These are phyloP conservation scores for Drosophila sulfurigaster DNA, from an alignment of 1,140 invertebrate genomes.

Conservation along the genomic window DNA sequence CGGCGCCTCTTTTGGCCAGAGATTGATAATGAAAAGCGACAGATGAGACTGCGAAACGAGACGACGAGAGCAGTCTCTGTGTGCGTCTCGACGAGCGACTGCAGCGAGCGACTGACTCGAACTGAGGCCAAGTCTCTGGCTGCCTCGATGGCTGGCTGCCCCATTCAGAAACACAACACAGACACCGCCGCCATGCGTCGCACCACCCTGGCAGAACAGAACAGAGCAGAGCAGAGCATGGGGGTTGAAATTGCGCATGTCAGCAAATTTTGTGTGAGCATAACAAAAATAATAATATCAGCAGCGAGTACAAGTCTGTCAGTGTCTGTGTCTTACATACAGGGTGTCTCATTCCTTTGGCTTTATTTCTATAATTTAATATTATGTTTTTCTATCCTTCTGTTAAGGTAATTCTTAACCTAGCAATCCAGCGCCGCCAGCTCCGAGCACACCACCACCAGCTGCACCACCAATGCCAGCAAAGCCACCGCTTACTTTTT, in stretches of 20 bases:
- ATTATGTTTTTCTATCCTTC: not conserved
- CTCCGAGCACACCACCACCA: conserved; percentile 50
- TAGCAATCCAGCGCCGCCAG: conserved; percentile 46
- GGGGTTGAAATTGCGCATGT: conserved; percentile 74
- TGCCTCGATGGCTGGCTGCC: conserved; percentile 20
- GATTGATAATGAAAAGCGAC: conserved; percentile 4
- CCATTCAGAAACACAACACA: conserved; percentile 46
- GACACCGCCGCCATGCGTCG: conserved; percentile 17
- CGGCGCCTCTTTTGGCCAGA: conserved; percentile 3
- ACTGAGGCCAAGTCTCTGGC: conserved; percentile 40
- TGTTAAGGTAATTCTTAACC: conserved; percentile 40
- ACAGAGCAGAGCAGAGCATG: conserved; percentile 2
- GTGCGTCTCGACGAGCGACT: conserved; percentile 49
- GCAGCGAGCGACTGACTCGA: conserved; percentile 67
- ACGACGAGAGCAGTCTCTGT: conserved; percentile 17
- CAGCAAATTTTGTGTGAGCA: conserved; percentile 56
- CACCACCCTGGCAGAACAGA: not conserved
- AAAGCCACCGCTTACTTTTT: conserved; percentile 35
- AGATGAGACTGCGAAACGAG: not conserved
- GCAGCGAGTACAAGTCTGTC: conserved; percentile 11
- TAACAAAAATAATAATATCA: conserved; percentile 39
- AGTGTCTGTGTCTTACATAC: conserved; percentile 35
- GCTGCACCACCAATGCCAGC: conserved; percentile 55
- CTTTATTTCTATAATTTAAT: conserved; percentile 32
- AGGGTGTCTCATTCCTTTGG: conserved; percentile 52